Conservation (phyloP, 1,140 invertebrate species). For the Drosophila pallidifrons region DNA sequence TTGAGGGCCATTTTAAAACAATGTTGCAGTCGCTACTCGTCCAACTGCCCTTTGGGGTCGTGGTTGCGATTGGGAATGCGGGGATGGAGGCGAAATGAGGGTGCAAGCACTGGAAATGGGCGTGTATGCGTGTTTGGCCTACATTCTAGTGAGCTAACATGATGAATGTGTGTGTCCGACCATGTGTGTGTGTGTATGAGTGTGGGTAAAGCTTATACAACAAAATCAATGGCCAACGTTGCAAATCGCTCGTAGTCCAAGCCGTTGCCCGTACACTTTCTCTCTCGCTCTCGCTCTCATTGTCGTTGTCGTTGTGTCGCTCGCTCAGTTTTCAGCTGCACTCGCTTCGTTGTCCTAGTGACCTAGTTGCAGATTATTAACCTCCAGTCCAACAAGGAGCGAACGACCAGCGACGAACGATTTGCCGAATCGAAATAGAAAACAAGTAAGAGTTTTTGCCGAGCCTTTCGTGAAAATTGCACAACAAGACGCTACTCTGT, state of each 20-base stretch:
- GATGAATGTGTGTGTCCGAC: constrained; percentile 40
- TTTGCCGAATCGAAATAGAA: constrained; percentile 47
- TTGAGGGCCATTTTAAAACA: constrained; percentile 47
- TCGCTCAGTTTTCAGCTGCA: constrained; percentile 42
- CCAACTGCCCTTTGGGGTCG: background rate
- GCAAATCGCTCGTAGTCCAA: constrained; percentile 61
- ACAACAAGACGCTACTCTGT: constrained; percentile 15
- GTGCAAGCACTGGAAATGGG: constrained; percentile 33
- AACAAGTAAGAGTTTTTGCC: constrained; percentile 48
- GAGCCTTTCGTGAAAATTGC: background rate
- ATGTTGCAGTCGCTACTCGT: constrained; percentile 33
- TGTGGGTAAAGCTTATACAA: constrained; percentile 65
- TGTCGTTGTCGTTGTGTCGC: constrained; percentile 18
- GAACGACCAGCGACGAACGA: constrained; percentile 15
- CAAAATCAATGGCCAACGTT: constrained; percentile 78
- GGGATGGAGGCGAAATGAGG: background rate
- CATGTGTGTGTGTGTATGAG: constrained; percentile 22
- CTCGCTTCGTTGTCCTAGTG: constrained; percentile 76
- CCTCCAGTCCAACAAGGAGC: constrained; percentile 51
- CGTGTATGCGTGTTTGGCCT: constrained; percentile 61
- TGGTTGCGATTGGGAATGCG: background rate
- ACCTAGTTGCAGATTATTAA: constrained; percentile 84
- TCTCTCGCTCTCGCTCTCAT: constrained; percentile 18
- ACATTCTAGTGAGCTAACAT: constrained; percentile 62
- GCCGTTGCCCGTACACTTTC: constrained; percentile 26